Evolutionary conservation across 2,797 vertebrate species (phyloP).

Genomic region (Poecilia gillii): DNA sequence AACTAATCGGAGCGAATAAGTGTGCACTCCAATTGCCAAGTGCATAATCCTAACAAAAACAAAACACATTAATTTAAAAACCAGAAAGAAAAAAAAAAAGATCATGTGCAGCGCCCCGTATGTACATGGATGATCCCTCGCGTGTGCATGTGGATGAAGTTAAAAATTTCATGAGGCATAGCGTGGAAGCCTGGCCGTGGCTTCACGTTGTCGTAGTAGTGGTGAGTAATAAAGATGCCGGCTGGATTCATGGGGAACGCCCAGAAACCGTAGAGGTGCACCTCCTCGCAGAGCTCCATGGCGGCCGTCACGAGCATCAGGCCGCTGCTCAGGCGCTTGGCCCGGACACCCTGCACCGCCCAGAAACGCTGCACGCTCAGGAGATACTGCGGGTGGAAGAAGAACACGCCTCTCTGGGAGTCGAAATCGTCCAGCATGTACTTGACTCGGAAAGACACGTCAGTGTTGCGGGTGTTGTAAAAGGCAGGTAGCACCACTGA

Average conservation of each 20-base stretch:
- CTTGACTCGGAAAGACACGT: conserved; percentile 95
- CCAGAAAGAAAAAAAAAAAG: conserved; percentile 16
- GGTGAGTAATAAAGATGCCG: conserved; percentile 94
- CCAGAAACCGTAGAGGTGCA: conserved; percentile 99
- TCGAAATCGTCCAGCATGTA: conserved; percentile 97
- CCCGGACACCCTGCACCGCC: conserved; percentile 92
- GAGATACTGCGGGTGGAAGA: conserved; percentile 98
- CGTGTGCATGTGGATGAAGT: conserved; percentile 97
- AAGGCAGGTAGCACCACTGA: conserved; percentile 96
- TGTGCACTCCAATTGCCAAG: conserved; percentile 28
- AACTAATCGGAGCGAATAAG: conserved; percentile 24
- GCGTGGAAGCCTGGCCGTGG: conserved; percentile 96
- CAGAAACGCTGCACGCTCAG: conserved; percentile 95
- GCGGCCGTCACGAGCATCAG: conserved; percentile 95
- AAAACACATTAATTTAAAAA: conserved; percentile 15
- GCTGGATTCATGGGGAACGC: conserved; percentile 97
- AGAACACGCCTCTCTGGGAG: conserved; percentile 90
- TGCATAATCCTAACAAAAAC: conserved; percentile 25
- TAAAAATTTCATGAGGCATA: conserved; percentile 98
- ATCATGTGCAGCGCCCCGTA: conserved; percentile 89
- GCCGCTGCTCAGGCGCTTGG: conserved; percentile 94
- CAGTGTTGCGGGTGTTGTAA: conserved; percentile 97
- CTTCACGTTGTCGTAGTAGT: conserved; percentile 99
- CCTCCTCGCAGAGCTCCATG: conserved; percentile 95
- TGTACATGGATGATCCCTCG: conserved; percentile 94